Conservation (phyloP, 1,140 invertebrate genomes). For the Eupristina koningsbergeri region DNA sequence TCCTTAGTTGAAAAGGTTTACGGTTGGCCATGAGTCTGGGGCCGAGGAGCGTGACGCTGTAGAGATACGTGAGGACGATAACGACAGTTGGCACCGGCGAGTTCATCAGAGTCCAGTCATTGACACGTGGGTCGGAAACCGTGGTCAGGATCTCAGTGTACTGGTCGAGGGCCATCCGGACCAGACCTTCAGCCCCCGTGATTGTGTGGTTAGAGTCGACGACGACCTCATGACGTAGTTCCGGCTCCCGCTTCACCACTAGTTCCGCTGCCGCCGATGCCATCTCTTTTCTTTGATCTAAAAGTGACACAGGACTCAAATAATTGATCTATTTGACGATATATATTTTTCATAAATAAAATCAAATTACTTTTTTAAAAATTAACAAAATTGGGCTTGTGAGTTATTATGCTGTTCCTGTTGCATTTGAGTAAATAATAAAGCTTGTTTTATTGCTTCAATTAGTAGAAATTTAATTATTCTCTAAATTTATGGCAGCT, state of each 20-base stretch:
- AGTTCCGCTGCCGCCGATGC: slow-evolving; percentile 71
- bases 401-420: neutral
- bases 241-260: slow-evolving; percentile 66
- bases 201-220: slow-evolving; percentile 65
- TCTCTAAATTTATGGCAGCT: neutral
- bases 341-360: too few species aligned
- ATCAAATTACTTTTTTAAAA: too few species aligned
- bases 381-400: too few species aligned
- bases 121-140: slow-evolving; percentile 86
- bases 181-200: slow-evolving; percentile 73
- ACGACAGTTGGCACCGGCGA: slow-evolving; percentile 88
- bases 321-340: too few species aligned
- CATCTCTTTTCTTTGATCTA: slow-evolving; percentile 54
- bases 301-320: neutral
- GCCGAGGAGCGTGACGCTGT: slow-evolving; percentile 85
- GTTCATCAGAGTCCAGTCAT: slow-evolving; percentile 92
- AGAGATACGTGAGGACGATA: slow-evolving; percentile 87
- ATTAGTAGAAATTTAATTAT: neutral
- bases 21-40: slow-evolving; percentile 90
- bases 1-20: slow-evolving; percentile 88
- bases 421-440: neutral
- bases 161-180: slow-evolving; percentile 76
- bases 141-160: slow-evolving; percentile 75
- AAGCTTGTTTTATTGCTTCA: neutral
- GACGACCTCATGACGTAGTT: slow-evolving; percentile 60